Conservation (phyloP, 1,140 invertebrate genomes). For the Macrosteles quadrilineatus region DNA sequence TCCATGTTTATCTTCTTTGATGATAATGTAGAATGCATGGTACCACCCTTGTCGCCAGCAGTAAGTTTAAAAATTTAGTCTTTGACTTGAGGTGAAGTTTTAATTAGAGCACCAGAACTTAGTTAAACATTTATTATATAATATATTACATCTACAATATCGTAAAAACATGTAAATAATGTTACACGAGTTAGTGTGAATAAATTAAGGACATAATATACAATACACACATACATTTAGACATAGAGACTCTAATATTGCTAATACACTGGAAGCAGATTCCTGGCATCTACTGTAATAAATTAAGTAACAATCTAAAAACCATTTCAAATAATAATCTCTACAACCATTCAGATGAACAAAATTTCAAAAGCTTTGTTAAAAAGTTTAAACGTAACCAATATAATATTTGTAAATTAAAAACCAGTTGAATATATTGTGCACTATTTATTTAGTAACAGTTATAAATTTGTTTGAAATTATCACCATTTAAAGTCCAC, state of each 20-base stretch:
- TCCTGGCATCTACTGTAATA: conserved; percentile 19
- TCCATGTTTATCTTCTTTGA: too few relatives aligned
- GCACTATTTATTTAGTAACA: too few relatives aligned
- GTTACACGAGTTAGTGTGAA: conserved; percentile 36
- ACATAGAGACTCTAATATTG: conserved; percentile 30
- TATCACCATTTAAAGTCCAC: too few relatives aligned
- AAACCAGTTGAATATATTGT: too few relatives aligned
- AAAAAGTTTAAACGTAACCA: conserved; percentile 3
- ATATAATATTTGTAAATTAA: too few relatives aligned
- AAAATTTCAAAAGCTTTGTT: too few relatives aligned
- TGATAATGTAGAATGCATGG: too few relatives aligned
- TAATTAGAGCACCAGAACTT: too few relatives aligned
- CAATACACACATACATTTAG: conserved; percentile 29
- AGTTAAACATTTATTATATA: conserved; percentile 37
- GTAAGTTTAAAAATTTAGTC: too few relatives aligned
- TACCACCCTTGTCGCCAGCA: too few relatives aligned
- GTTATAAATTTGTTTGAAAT: too few relatives aligned
- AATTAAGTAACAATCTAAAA: conserved; percentile 8
- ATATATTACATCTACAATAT: conserved; percentile 40
- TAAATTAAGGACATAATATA: conserved; percentile 38
- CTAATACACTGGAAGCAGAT: conserved; percentile 24
- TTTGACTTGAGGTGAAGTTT: too few relatives aligned
- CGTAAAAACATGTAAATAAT: conserved; percentile 41
- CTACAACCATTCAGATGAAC: conserved; percentile 1
- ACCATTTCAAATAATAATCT: neutral